phyloP scores from a whole-genome alignment of 1,140 invertebrate species.

The Philotrypesis tridentata region DNA sequence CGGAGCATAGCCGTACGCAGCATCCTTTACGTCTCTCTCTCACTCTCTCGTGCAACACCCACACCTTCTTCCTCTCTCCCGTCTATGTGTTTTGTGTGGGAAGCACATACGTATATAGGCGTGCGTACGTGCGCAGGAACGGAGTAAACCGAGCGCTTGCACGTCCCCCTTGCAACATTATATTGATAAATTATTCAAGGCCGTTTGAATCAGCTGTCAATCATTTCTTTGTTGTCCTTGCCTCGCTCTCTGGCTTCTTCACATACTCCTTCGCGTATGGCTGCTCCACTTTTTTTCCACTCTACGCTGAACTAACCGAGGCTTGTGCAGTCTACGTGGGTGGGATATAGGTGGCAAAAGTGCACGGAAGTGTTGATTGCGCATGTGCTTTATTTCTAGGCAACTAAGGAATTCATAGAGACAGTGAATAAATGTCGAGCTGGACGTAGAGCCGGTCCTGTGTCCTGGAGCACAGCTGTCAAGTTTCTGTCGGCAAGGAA shows the following conservation, averaged over 20 bases:
- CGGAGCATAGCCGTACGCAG: neutral
- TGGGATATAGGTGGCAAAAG: neutral
- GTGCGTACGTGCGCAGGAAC: neutral
- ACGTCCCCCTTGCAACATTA: neutral
- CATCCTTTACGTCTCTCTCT: neutral
- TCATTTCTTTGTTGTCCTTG: conserved; percentile 1
- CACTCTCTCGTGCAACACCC: no score
- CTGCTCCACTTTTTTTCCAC: no score
- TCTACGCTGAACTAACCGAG: neutral
- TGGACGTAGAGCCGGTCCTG: conserved; percentile 75
- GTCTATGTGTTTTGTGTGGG: neutral
- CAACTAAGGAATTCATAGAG: conserved; percentile 86
- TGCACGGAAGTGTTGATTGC: neutral
- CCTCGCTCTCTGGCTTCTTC: neutral
- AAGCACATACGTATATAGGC: neutral
- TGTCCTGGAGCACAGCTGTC: conserved; percentile 89
- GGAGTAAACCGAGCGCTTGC: neutral
- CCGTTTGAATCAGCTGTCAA: neutral
- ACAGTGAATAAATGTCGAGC: conserved; percentile 80
- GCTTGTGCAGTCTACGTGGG: neutral
- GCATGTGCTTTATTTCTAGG: conserved; percentile 75
- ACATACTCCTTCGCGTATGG: neutral
- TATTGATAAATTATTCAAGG: conserved; percentile 23
- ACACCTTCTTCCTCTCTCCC: neutral
- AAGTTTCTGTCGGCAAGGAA: conserved; percentile 96